A percentile compares a stretch with the other conserved stretches of the same genome.
phyloP scores from a whole-genome alignment of 30 jellyfish, hydroid and myxozoan species.

The Cassiopea andromeda region DNA sequence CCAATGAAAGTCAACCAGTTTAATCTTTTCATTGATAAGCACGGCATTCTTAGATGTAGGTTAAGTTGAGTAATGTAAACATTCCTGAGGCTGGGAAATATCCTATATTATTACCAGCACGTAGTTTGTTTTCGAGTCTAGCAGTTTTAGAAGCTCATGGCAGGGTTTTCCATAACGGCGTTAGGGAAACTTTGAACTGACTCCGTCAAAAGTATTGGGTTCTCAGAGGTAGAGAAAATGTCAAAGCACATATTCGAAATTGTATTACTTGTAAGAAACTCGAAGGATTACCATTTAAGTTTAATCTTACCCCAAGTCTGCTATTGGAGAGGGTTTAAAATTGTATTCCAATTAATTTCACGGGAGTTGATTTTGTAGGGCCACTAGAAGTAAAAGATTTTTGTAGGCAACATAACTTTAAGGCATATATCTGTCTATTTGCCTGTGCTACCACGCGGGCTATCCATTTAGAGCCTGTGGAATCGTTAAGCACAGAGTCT shows the following conservation, averaged over 20 bases:
- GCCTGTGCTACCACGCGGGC: slow-evolving; percentile 70
- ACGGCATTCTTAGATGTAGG: slow-evolving; percentile 30
- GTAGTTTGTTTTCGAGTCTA: not conserved
- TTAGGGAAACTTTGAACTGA: slow-evolving; percentile 46
- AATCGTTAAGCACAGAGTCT: slow-evolving; percentile 8
- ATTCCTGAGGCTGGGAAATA: slow-evolving; percentile 21
- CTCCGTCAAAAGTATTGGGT: slow-evolving; percentile 17
- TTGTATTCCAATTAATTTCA: slow-evolving; percentile 38
- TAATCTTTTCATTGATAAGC: slow-evolving; percentile 29
- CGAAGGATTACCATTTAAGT: slow-evolving; percentile 44
- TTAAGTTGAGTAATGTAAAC: slow-evolving; percentile 2
- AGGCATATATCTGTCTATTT: slow-evolving; percentile 37
- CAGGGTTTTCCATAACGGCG: slow-evolving; percentile 39
- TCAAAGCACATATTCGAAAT: slow-evolving; percentile 6
- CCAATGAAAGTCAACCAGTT: slow-evolving; percentile 15
- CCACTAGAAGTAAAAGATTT: slow-evolving; percentile 5
- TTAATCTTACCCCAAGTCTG: slow-evolving; percentile 17
- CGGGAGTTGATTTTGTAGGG: slow-evolving; percentile 66
- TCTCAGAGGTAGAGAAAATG: slow-evolving; percentile 5
- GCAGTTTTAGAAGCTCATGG: slow-evolving; percentile 28
- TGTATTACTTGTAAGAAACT: slow-evolving; percentile 43
- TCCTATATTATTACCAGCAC: slow-evolving; percentile 42
- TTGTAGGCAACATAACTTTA: not conserved
- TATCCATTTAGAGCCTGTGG: slow-evolving; percentile 41
- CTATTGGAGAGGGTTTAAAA: slow-evolving; percentile 41